Conservation (phyloP, 1,140 invertebrate genomes). For the Panulirus ornatus region DNA sequence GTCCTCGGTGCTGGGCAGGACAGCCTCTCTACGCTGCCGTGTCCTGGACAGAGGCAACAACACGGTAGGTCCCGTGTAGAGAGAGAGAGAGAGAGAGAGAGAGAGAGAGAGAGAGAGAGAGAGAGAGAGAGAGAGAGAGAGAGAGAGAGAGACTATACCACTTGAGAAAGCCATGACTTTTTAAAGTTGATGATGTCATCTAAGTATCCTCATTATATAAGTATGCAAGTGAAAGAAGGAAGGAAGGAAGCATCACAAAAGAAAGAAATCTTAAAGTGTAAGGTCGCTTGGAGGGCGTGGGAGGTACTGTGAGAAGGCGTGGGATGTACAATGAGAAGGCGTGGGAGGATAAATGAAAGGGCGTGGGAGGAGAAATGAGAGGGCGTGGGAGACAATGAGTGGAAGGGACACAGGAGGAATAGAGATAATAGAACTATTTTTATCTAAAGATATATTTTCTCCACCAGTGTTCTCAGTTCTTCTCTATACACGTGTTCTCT, state of each 20-base stretch:
- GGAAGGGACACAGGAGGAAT: background rate
- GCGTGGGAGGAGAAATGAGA: background rate
- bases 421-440: background rate
- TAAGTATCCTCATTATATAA: background rate
- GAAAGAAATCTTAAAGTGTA: background rate
- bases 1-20: conserved; percentile 24
- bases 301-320: background rate
- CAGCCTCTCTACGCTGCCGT: background rate
- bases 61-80: conserved; percentile 1
- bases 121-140: conserved; percentile 31
- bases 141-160: background rate
- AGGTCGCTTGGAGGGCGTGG: background rate
- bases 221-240: background rate
- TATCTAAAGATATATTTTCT: too few relatives aligned
- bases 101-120: conserved; percentile 31
- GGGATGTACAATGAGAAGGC: background rate
- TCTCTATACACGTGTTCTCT: too few relatives aligned
- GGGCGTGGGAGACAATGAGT: conserved; percentile 10
- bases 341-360: background rate
- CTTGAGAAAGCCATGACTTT: background rate
- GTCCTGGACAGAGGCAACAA: conserved; percentile 15
- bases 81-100: conserved; percentile 30
- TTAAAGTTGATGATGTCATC: too few relatives aligned
- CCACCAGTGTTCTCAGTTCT: too few relatives aligned
- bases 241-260: background rate